A percentile compares a stretch with the other conserved stretches of the same genome.
These are phyloP conservation scores for Chroicocephalus ridibundus DNA, from an alignment of 2,113 vertebrate species.

Conservation along the genomic window DNA sequence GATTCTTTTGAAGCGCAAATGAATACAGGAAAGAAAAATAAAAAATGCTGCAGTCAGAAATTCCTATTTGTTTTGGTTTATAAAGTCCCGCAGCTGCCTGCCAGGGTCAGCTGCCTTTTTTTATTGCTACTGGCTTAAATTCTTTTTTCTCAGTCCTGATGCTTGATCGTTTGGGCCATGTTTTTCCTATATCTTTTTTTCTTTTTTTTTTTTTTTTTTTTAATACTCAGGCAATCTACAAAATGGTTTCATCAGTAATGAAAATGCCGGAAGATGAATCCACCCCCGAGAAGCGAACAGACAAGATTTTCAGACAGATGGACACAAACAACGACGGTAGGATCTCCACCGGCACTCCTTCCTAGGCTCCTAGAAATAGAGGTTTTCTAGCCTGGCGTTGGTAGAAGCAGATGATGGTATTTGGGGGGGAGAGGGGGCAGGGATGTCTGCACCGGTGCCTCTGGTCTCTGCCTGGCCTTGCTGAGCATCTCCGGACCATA, in stretches of 20 bases:
- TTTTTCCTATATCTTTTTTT: neutral
- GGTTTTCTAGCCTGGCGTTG: neutral
- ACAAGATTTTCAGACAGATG: conserved; percentile 90
- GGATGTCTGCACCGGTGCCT: neutral
- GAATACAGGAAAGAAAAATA: neutral
- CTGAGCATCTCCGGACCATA: neutral
- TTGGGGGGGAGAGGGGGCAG: neutral
- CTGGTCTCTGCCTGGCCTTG: neutral
- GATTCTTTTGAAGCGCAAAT: neutral
- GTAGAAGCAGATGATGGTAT: neutral
- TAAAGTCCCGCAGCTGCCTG: neutral
- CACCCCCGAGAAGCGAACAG: conserved; percentile 86
- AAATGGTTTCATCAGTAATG: conserved; percentile 87
- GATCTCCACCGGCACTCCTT: neutral
- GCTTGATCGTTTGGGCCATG: neutral
- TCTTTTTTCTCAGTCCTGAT: neutral
- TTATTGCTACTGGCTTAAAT: neutral
- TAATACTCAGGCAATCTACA: conserved; percentile 79
- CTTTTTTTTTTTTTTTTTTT: too few relatives aligned
- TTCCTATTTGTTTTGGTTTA: conserved; percentile 1
- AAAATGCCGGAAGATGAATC: conserved; percentile 86
- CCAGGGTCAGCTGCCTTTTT: neutral
- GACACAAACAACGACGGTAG: conserved; percentile 87
- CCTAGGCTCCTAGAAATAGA: neutral
- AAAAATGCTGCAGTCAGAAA: neutral